Evolutionary conservation across 2,888 invertebrate genomes (phyloP), one percentile per base, ranked within the genome.

Genomic region (Mesorhabditis spiculigera): DNA sequence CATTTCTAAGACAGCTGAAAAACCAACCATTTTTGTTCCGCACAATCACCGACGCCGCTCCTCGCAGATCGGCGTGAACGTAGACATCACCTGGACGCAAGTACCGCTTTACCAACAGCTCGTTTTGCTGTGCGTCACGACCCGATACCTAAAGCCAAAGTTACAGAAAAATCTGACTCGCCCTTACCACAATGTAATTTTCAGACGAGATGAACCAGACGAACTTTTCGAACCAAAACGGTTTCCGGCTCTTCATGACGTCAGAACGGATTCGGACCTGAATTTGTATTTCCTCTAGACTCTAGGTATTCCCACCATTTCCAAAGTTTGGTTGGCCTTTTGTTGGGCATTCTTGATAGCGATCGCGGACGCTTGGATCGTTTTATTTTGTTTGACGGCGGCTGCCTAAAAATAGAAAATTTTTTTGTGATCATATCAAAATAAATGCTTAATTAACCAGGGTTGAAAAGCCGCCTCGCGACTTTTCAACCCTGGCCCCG

Each of bases 151-250:
- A 50, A 50, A 50, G 28, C 28, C 28, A 28, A 28, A 28, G 28
- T 28, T 28, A 28, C 28, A 28, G 28, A 28, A 28, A 28, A 28
- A 28, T 28, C 28, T 28, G 28, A 28, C 28, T 28, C 28, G 28
- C 3, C 28, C 28, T 28, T 28, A 98, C 91, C 63, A 89, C 87
- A 65, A 90, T 81, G 80, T 88, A 90, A 77, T 96, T 96, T 88
- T 99, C 98, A 0, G 94, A 93, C 45, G 93, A 94, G 76, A 99
- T 93, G 86, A 97, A 98, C 97, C 97, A 98, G 86, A 91, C 92
- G 88, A 98, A 98, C 88, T 98, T 98, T 88, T 99, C 98, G 89
- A 99, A 98, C 98, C 98, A 98, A 87, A 92, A 94, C 0, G 92
- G 92, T 88, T 95, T 95, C 65, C 97, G 89, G 3, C 93, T 93